A percentile compares a stretch with the other conserved stretches of the same genome.
Conservation (phyloP, 2,113 vertebrate genomes). For the Amblyopsis rosae region DNA sequence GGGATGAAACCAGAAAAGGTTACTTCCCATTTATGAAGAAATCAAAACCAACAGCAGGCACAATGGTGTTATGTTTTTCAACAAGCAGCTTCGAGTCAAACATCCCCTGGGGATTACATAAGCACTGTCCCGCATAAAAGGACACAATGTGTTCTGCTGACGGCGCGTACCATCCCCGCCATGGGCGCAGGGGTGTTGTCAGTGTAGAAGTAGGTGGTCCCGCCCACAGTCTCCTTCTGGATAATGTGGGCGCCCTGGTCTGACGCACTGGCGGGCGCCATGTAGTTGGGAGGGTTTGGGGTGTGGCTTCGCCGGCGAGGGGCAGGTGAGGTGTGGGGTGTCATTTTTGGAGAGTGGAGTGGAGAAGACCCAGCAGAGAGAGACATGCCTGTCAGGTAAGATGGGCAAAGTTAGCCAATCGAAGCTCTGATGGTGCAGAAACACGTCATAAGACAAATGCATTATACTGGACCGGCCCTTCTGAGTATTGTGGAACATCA, state of each 20-base stretch:
- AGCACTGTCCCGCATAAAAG: not conserved
- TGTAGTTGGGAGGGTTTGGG: constrained; percentile 96
- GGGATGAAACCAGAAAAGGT: constrained; percentile 50
- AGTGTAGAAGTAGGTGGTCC: constrained; percentile 98
- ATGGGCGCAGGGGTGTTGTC: constrained; percentile 93
- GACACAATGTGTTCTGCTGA: not conserved
- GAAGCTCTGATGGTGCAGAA: no score
- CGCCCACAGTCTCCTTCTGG: constrained; percentile 98
- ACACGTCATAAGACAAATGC: no score
- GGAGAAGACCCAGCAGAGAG: constrained; percentile 97
- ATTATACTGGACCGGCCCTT: no score
- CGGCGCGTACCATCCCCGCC: constrained; percentile 89
- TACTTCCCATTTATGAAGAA: constrained; percentile 61
- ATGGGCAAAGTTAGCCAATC: not conserved
- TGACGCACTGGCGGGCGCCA: constrained; percentile 93
- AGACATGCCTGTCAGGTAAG: constrained; percentile 86
- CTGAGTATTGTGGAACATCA: no score
- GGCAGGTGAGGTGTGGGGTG: constrained; percentile 96
- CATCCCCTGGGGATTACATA: no score
- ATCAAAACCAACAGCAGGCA: constrained; percentile 37
- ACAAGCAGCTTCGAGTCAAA: not conserved
- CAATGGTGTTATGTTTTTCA: not conserved
- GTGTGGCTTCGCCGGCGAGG: constrained; percentile 97
- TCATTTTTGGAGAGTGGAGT: constrained; percentile 98
- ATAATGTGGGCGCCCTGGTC: constrained; percentile 90